phyloP scores from a whole-genome alignment of 2,797 vertebrate species.

The Rhinichthys osculus region DNA sequence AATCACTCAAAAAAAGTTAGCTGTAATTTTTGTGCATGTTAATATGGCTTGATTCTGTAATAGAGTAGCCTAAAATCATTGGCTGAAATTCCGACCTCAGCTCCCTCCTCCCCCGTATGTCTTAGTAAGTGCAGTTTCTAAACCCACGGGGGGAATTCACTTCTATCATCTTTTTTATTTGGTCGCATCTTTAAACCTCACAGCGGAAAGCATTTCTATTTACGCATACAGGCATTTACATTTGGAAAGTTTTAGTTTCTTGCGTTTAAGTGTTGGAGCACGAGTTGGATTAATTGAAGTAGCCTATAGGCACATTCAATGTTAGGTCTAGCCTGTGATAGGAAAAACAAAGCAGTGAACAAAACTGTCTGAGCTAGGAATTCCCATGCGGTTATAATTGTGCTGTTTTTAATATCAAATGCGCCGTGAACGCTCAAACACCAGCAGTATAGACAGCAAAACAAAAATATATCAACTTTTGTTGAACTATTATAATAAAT shows the following conservation, averaged over 20 bases:
- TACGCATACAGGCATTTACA: constrained; percentile 57
- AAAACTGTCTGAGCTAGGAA: neutral
- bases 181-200: constrained; percentile 59
- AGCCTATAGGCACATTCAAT: neutral
- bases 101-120: constrained; percentile 63
- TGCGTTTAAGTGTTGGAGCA: constrained; percentile 33
- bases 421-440: neutral
- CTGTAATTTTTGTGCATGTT: neutral
- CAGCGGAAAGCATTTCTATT: constrained; percentile 62
- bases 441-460: neutral
- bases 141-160: constrained; percentile 80
- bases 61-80: constrained; percentile 51
- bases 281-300: neutral
- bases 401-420: neutral
- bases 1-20: neutral
- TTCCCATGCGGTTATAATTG: neutral
- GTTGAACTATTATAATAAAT: neutral
- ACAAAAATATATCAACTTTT: neutral
- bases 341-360: neutral
- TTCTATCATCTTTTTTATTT: constrained; percentile 56
- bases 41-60: neutral
- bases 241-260: constrained; percentile 53
- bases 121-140: constrained; percentile 73
- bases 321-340: neutral
- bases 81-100: constrained; percentile 71